Conservation (phyloP, 2,888 invertebrate genomes). For the Apotomis capreana region DNA sequence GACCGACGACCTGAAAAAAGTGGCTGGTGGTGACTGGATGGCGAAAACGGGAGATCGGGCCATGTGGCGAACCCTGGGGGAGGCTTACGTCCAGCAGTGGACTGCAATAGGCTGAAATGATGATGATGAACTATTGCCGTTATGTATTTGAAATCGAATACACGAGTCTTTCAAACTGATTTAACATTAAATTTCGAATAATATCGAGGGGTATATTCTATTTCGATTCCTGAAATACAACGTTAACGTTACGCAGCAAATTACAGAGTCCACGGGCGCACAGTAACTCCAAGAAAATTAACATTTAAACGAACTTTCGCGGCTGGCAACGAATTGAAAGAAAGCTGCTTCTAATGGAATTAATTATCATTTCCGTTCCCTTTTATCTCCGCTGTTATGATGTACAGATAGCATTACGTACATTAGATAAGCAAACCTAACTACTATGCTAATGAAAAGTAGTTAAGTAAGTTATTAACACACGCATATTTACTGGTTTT, state of each 20-base stretch:
- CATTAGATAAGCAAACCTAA: constrained; percentile 23
- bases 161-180: background rate
- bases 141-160: background rate
- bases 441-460: constrained; percentile 30
- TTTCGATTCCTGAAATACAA: constrained; percentile 30
- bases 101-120: too few relatives aligned
- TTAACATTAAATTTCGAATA: constrained; percentile 5
- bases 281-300: constrained; percentile 54
- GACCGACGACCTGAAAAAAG: too few relatives aligned
- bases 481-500: constrained; percentile 26
- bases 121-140: background rate
- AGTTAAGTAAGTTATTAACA: constrained; percentile 24
- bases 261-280: constrained; percentile 42
- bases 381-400: constrained; percentile 39
- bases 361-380: constrained; percentile 43
- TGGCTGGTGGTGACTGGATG: too few relatives aligned
- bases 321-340: constrained; percentile 47
- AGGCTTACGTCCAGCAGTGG: too few relatives aligned
- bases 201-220: constrained; percentile 29
- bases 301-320: constrained; percentile 56
- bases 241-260: constrained; percentile 43
- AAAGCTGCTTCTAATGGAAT: constrained; percentile 49
- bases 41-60: too few relatives aligned
- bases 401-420: constrained; percentile 25
- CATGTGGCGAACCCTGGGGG: too few relatives aligned